Evolutionary conservation across 2,113 vertebrate species (phyloP), one percentile per base, ranked within the genome.

Genomic region (Edolisoma coerulescens): DNA sequence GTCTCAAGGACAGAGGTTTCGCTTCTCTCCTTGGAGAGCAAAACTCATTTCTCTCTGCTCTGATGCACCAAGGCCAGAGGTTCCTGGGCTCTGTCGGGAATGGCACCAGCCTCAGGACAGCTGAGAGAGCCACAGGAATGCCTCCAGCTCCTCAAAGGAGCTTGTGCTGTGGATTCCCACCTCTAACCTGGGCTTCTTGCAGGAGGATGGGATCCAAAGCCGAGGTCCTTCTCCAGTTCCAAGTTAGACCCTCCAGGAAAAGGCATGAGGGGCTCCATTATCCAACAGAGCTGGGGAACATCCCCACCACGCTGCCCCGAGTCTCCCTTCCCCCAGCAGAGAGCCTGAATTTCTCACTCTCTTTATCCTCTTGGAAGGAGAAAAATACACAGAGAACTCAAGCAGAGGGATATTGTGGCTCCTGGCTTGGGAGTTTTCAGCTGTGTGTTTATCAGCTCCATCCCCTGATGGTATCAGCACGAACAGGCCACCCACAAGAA

Each of bases 401-500:
- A 75, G 87, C 68, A 37, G 42, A 90, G 85, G 86, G 95, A 82
- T 95, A 35, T 49, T 44, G 91, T 85, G 89, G 89, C 94, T 95
- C 56, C 80, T 93, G 59, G 92, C 95, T 93, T 76, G 95, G 93
- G 92, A 96, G 88, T 89, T 95, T 95, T 96, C 90, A 88, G 67
- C 94, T 63, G 75, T 90, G 84, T 97, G 97, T 97, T 97, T 97
- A 97, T 97, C 97, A 82, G 95, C 95, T 86, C 88, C 77, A 77
- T 96, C 86, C 95, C 93, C 92, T 82, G 94, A 95, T 96, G 90
- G 75, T 96, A 95, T 97, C 97, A 85, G 95, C 91, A 95, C 78
- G 83, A 96, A 96, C 93, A 96, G 97, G 97, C 97, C 97, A 96
- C 97, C 97, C 97, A 97, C 96, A 97, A 41, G 90, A 96, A 96